These are phyloP conservation scores for Macrophya alboannulata DNA, from an alignment of 2,888 invertebrate species.

Conservation along the genomic window DNA sequence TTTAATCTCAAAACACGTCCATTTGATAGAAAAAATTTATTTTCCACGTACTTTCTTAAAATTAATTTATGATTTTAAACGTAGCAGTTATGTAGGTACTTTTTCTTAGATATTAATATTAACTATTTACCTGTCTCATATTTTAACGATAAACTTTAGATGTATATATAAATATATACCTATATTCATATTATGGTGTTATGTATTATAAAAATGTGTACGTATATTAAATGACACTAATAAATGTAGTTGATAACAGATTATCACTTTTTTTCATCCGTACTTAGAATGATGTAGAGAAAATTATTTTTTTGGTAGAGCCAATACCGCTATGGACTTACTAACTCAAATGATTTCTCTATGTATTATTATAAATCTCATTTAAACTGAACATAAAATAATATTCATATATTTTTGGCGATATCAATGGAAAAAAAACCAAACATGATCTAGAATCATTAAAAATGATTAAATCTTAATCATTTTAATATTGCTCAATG, in stretches of 20 bases:
- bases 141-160: neutral
- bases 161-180: neutral
- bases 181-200: neutral
- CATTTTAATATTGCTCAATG: neutral
- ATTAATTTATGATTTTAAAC: neutral
- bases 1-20: conserved; percentile 3
- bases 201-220: neutral
- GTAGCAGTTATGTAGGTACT: neutral
- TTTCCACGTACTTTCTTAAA: neutral
- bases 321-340: neutral
- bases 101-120: neutral
- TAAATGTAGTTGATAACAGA: neutral
- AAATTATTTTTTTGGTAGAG: neutral
- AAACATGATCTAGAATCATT: conserved; percentile 16
- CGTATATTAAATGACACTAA: neutral
- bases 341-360: neutral
- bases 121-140: neutral
- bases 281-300: neutral
- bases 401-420: neutral
- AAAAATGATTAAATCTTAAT: neutral
- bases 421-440: neutral
- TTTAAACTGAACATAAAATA: conserved; percentile 9
- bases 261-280: neutral
- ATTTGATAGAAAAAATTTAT: neutral
- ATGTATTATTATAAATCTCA: neutral